Evolutionary conservation across 2,888 invertebrate species (phyloP), one percentile per base, ranked within the genome.

Genomic region (Amphipoea lucens): DNA sequence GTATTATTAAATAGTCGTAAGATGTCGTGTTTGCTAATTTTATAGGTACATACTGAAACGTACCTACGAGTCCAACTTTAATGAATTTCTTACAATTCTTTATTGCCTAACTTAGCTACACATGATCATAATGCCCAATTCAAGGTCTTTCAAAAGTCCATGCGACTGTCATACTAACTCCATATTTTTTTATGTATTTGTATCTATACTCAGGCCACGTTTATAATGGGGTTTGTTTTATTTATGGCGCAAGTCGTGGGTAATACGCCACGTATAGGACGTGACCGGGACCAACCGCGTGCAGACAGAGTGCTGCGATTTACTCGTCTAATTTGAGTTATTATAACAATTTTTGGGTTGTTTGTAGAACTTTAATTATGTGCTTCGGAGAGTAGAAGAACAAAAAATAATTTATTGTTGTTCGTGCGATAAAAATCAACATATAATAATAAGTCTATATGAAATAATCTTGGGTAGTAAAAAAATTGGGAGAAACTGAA

Each of bases 151-250:
- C 72, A 71, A 57, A 76, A 62, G 68, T 76, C 62, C 48, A 11
- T 71, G 54, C 73, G 66, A 76, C n/a, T 65, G 67, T 23, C 65
- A 67, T 62, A 71, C n/a, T 29, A 68, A 65, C 29, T 84, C 63
- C 75, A 76, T 83, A 79, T 76, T 74, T 65, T 76, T 74, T 65
- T 69, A 54, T 65, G 77, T 85, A 82, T 83, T 84, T 87, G 87
- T 87, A 85, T 83, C 69, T 69, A 70, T 62, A 71, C 60, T 60
- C 62, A 63, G 75, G 48, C 76, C 78, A 76, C 81, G 83, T 84
- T 84, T 85, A 81, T 85, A 88, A 88, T 84, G 76, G 78, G 81
- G 80, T 82, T 85, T 87, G 88, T 87, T 89, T 85, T 89, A 89
- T 89, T 88, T 84, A 87, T 90, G 82, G 65, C 85, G 67, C 82